phyloP scores from a whole-genome alignment of 2,888 invertebrate genomes.

The Cephus nigrinus region DNA sequence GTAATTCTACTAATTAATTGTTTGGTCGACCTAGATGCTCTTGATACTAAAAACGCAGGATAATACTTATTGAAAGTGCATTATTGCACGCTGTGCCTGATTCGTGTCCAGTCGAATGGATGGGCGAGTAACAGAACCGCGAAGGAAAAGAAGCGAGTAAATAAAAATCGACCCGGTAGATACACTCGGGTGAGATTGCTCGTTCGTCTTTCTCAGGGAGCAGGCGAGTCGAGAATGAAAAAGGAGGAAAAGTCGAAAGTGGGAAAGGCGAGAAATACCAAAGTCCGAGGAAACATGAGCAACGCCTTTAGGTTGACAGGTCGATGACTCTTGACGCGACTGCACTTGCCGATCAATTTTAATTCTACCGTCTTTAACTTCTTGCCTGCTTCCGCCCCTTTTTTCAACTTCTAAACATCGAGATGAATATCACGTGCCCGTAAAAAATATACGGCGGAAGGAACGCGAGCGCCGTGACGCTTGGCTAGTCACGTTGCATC shows the following conservation, averaged over 20 bases:
- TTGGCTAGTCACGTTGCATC: background rate
- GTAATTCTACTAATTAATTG: slow-evolving; percentile 43
- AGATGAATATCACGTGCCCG: background rate
- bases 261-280: too few relatives aligned
- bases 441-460: background rate
- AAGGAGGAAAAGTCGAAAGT: too few relatives aligned
- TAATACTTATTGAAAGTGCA: too few relatives aligned
- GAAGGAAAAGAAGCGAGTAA: too few relatives aligned
- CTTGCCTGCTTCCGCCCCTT: background rate
- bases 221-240: too few relatives aligned
- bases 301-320: too few relatives aligned
- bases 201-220: too few relatives aligned
- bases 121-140: background rate
- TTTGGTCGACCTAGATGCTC: slow-evolving; percentile 29
- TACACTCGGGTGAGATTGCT: too few relatives aligned
- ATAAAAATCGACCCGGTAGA: too few relatives aligned
- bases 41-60: too few relatives aligned
- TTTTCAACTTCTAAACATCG: background rate
- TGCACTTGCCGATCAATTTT: background rate
- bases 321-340: background rate
- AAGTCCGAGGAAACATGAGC: too few relatives aligned
- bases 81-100: background rate
- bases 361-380: background rate
- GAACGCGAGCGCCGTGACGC: background rate
- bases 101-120: background rate